Percentiles rank a stretch among this genome's conserved stretches.
These are phyloP conservation scores for Sabatieria punctata DNA, from an alignment of 2,888 invertebrate species.

Conservation along the genomic window DNA sequence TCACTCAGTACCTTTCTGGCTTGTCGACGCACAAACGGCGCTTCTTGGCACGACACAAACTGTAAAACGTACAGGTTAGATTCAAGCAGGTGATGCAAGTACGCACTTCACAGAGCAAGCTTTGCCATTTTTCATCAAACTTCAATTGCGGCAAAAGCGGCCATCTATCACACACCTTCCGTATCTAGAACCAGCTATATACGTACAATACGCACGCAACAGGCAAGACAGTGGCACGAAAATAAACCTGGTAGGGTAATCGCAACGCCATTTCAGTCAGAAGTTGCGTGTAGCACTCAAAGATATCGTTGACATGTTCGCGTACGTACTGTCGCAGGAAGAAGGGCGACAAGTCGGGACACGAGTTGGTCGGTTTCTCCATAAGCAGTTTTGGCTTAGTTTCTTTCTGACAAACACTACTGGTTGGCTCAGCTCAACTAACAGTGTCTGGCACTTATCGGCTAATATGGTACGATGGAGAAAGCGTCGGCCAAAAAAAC, in stretches of 20 bases:
- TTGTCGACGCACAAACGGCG: constrained; percentile 69
- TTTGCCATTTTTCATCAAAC: constrained; percentile 54
- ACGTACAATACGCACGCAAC: no score
- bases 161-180: constrained; percentile 5
- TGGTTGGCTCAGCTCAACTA: no score
- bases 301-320: constrained; percentile 72
- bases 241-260: constrained; percentile 67
- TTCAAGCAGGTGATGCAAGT: no score
- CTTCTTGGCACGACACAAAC: constrained; percentile 45
- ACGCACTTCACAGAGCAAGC: constrained; percentile 54
- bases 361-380: constrained; percentile 33
- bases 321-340: constrained; percentile 69
- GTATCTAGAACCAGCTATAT: not conserved
- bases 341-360: constrained; percentile 83
- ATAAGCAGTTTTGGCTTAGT: not conserved
- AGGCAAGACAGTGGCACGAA: no score
- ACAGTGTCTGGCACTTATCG: no score
- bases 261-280: constrained; percentile 83
- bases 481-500: no score
- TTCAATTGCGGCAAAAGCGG: not conserved
- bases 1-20: constrained; percentile 46
- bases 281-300: constrained; percentile 80
- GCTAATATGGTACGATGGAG: no score
- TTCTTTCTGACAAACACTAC: no score
- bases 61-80: no score